Evolutionary conservation across 2,888 invertebrate genomes (phyloP), one percentile per base, ranked within the genome.

Genomic region (Cremastinae sp.): DNA sequence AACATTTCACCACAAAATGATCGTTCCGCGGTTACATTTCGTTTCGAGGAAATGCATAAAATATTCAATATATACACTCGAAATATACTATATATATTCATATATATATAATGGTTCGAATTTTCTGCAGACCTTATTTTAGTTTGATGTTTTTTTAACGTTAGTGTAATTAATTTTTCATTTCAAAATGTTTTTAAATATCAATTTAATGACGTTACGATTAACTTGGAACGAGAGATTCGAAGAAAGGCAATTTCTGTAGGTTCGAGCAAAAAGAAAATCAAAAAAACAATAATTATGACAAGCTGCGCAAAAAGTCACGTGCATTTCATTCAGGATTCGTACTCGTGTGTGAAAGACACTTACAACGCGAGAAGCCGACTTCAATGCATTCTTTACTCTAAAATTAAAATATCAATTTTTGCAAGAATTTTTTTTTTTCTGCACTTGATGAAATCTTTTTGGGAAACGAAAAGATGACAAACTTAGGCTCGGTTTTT

Each of bases 11-110:
- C 8, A 39, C 14, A 56, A 51, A 41, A 41, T 70, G 12, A 18
- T 28, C 28, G 45, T n/a, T 35, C 12, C 45, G 28, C 41, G 45
- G 14, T 37, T 59, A 16, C 39, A 65, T 53, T 35, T 22, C 45
- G 61, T 56, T 58, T 28, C 28, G 47, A 74, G 58, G 61, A 75
- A 78, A 78, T 78, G 76, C 75, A 61, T 78, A 73, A 73, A 73
- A 77, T 77, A 73, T 77, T 68, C 66, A 78, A 77, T 78, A 77
- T 78, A 59, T 78, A 66, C 77, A 78, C 74, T 74, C 53, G 56
- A 12, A 47, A 74, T 71, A 64, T 64, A 59, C 12, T 49, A 70
- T 62, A 53, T 61, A 56, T 43, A 28, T 28, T 39, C 53, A 66
- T 66, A 58, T 68, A 55, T 53, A 70, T 53, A 59, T 51, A 59